A percentile compares a stretch with the other conserved stretches of the same genome.
Evolutionary conservation across 2,113 vertebrate genomes (phyloP).

Genomic region (Spilogale gracilis): DNA sequence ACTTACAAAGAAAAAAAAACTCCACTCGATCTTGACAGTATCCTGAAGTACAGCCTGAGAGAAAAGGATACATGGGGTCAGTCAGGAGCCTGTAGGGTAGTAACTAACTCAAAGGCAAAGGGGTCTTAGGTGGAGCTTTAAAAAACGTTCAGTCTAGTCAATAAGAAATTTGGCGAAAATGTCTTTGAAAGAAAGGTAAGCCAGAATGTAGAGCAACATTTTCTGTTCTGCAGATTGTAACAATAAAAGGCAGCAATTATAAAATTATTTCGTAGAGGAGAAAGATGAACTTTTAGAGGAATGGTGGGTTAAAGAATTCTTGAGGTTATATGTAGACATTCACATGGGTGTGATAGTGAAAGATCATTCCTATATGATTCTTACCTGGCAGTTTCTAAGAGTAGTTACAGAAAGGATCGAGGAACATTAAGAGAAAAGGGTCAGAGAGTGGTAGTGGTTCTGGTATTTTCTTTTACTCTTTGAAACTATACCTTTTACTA

Average conservation of each 20-base stretch:
- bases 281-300: constrained; percentile 62
- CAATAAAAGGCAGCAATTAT: constrained; percentile 46
- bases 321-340: constrained; percentile 11
- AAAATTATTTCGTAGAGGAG: constrained; percentile 61
- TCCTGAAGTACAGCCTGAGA: constrained; percentile 70
- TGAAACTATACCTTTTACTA: background rate
- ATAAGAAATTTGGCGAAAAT: constrained; percentile 69
- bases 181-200: constrained; percentile 62
- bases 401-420: background rate
- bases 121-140: constrained; percentile 72
- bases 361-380: background rate
- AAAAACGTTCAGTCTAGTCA: constrained; percentile 76
- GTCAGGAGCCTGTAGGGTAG: constrained; percentile 71
- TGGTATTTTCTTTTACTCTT: background rate
- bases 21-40: constrained; percentile 81
- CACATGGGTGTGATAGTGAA: background rate
- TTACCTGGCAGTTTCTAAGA: background rate
- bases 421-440: background rate
- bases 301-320: background rate
- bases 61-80: constrained; percentile 72
- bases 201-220: constrained; percentile 51
- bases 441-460: background rate
- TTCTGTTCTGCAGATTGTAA: constrained; percentile 47
- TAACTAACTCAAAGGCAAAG: constrained; percentile 72
- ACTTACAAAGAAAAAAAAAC: constrained; percentile 82